Percentiles rank a stretch among this genome's conserved stretches.
phyloP scores from a whole-genome alignment of 2,888 invertebrate genomes.

The Hypena proboscidalis region DNA sequence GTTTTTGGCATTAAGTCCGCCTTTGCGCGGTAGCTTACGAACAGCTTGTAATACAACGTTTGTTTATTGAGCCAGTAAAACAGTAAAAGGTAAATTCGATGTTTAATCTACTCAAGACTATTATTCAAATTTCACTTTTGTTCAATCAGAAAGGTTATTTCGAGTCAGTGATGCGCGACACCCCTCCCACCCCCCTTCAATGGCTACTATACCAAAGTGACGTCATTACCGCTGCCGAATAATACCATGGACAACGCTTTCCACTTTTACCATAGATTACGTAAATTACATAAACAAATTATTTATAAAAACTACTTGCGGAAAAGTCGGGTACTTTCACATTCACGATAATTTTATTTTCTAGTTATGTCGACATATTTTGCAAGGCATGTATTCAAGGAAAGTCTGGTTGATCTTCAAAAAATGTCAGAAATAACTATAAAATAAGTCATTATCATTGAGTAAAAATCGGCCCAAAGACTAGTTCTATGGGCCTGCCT shows the following conservation, averaged over 20 bases:
- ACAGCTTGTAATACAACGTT: no score
- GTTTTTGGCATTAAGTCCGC: no score
- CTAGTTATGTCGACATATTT: no score
- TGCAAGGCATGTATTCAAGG: no score
- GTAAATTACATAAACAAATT: slow-evolving; percentile 23
- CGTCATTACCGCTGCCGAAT: not conserved
- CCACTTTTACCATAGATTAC: slow-evolving; percentile 33
- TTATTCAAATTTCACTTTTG: slow-evolving; percentile 1
- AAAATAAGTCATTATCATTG: no score
- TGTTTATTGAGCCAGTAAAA: not conserved
- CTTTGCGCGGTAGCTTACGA: no score
- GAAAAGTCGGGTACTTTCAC: not conserved
- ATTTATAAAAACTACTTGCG: slow-evolving; percentile 15
- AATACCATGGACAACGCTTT: slow-evolving; percentile 14
- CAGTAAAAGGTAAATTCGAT: not conserved
- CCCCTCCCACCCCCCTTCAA: not conserved
- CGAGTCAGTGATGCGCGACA: not conserved
- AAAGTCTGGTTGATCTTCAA: no score
- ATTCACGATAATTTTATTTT: no score
- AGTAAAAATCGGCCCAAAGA: no score
- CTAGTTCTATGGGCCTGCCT: no score
- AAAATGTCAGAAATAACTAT: no score
- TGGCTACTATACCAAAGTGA: not conserved
- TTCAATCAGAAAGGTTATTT: not conserved
- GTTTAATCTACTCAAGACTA: no score